phyloP scores from a whole-genome alignment of 2,113 vertebrate species.

The Dasyprocta punctata region DNA sequence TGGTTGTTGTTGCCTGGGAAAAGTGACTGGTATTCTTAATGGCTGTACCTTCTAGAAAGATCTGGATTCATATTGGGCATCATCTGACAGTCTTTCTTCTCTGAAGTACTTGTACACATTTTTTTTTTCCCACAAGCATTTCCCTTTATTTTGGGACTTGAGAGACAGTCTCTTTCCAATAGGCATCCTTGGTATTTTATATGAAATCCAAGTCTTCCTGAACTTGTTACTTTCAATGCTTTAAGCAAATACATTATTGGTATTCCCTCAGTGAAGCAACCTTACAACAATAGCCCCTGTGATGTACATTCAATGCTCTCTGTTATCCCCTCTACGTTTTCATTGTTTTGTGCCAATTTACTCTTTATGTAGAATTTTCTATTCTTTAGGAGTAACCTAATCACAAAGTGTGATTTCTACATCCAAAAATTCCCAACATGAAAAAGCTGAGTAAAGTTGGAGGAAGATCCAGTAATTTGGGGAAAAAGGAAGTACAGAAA shows the following conservation, averaged over 20 bases:
- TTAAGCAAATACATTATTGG: not conserved
- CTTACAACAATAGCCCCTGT: not conserved
- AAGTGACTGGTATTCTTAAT: not conserved
- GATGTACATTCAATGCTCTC: fast-evolving
- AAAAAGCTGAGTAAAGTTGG: not conserved
- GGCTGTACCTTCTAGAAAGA: not conserved
- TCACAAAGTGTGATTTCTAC: not conserved
- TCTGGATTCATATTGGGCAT: not conserved
- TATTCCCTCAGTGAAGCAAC: not conserved
- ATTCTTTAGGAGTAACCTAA: not conserved
- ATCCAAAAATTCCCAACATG: not conserved
- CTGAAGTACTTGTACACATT: not conserved
- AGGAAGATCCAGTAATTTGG: not conserved
- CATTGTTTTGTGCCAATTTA: not conserved
- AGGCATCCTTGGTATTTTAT: not conserved
- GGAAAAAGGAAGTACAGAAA: not conserved
- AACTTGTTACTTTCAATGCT: not conserved
- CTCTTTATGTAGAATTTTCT: not conserved
- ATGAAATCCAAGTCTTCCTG: not conserved
- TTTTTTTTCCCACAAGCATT: conserved; percentile 1
- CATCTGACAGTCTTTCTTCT: not conserved
- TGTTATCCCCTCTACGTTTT: not conserved
- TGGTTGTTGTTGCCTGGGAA: no score
- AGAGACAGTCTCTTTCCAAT: not conserved
- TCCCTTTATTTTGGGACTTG: not conserved